Base-by-base conservation (phyloP, 2,888 invertebrate genomes). In the Latheticus oryzae region DNA sequence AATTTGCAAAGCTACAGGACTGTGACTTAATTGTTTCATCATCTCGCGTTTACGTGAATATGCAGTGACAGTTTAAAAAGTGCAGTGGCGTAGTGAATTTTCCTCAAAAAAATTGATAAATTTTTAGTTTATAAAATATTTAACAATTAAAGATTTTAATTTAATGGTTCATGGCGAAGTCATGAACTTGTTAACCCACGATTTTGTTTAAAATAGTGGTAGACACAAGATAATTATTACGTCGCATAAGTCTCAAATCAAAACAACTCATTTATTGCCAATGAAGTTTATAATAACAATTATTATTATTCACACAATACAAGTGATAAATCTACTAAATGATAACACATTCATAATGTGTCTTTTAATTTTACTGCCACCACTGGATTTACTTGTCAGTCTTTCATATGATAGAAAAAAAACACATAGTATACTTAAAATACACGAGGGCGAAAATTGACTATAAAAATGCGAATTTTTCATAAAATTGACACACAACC, bases 131-230 rank as follows among this genome's bases (percentile, higher is more conserved):
- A 55, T 55, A 24, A 38, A 48, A 48, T 26, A 50, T 17, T 7
- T 7, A 26, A 17, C 15, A 35, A 37, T 55, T 9, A 40, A 40
- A 23, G 11, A 32, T 16, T 32, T 35, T 11, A 42, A 56, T 56
- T 50, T 56, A 42, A 32, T 26, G 42, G 43, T 43, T 55, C 55
- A 48, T 12, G 32, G 23, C n/a, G 32, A 50, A 50, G 56, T 50
- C 56, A 23, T 37, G 56, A 56, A 43, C 56, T 50, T 40, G 30
- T 9, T 50, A 50, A 56, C 56, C 56, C 15, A 23, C 23, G 11
- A 52, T 56, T 50, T 19, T 21, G 30, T 38, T 26, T 42, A 43
- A 35, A 17, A 42, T 23, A 5, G 37, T 12, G 2, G 21, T 35
- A 35, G 45, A 54, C 43, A 21, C 24, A 35, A 54, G 52, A 52